Evolutionary conservation across 2,113 vertebrate species (phyloP).

Genomic region (Equus quagga): DNA sequence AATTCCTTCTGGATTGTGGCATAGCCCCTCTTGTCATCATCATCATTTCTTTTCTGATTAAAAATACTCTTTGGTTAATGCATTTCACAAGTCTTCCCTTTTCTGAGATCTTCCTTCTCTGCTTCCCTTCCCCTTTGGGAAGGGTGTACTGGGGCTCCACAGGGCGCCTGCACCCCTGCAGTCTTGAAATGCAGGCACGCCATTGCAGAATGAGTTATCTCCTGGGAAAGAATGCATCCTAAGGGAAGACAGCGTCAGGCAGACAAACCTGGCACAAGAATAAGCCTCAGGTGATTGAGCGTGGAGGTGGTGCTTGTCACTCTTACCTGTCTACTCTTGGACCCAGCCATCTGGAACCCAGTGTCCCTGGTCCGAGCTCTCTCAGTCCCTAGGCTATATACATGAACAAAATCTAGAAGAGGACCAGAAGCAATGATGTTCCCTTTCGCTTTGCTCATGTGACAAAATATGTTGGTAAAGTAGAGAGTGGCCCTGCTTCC

Average conservation of each 20-base stretch:
- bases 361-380: neutral
- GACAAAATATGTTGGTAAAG: neutral
- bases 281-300: neutral
- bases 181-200: neutral
- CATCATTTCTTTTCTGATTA: conserved; percentile 18
- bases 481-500: neutral
- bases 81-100: neutral
- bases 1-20: neutral
- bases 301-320: neutral
- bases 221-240: neutral
- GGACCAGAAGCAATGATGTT: neutral
- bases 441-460: neutral
- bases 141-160: neutral
- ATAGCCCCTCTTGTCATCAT: neutral
- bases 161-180: neutral
- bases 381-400: neutral
- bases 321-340: neutral
- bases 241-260: neutral
- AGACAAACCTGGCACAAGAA: neutral
- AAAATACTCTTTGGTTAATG: neutral
- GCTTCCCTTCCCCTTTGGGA: neutral
- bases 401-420: neutral
- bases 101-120: neutral
- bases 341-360: neutral
- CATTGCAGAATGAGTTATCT: neutral